phyloP scores from a whole-genome alignment of 2,888 invertebrate genomes.

The Tanytarsus gracilentus region DNA sequence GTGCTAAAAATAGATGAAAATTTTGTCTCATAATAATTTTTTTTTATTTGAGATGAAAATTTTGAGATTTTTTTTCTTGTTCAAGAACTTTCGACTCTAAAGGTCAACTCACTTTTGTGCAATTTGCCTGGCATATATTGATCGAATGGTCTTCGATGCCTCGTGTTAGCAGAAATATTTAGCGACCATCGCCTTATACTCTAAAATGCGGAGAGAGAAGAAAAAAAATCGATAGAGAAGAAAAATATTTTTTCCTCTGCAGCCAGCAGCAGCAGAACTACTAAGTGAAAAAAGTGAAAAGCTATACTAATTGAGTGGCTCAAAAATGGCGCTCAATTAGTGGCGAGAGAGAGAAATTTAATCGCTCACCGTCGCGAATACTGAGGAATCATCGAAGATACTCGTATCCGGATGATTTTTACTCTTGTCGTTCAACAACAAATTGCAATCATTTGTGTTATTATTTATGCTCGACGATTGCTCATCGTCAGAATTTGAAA shows the following conservation, averaged over 20 bases:
- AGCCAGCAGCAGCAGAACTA: not conserved
- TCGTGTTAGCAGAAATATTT: conserved; percentile 17
- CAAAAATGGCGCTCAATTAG: conserved; percentile 27
- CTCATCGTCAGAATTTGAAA: conserved; percentile 17
- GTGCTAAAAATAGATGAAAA: conserved; percentile 20
- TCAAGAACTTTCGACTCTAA: not conserved
- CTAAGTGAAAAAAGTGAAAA: not conserved
- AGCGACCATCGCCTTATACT: conserved; percentile 24
- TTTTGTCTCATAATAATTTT: no score
- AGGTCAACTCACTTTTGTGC: conserved; percentile 22
- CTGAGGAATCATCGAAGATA: conserved; percentile 17
- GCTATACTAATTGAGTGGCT: conserved; percentile 16
- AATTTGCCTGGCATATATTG: conserved; percentile 25
- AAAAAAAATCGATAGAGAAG: not conserved
- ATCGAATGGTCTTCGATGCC: conserved; percentile 2
- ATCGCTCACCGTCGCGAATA: conserved; percentile 9
- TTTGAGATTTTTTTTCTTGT: not conserved
- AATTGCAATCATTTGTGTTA: conserved; percentile 3
- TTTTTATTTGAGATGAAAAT: not conserved
- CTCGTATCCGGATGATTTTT: conserved; percentile 17
- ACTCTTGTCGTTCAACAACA: not conserved
- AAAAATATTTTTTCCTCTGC: not conserved
- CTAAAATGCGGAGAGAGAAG: not conserved
- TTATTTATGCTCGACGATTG: not conserved
- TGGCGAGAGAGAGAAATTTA: not conserved